Evolutionary conservation across 2,888 invertebrate genomes (phyloP), one percentile per base, ranked within the genome.

Genomic region (Camptogramma bilineatum): DNA sequence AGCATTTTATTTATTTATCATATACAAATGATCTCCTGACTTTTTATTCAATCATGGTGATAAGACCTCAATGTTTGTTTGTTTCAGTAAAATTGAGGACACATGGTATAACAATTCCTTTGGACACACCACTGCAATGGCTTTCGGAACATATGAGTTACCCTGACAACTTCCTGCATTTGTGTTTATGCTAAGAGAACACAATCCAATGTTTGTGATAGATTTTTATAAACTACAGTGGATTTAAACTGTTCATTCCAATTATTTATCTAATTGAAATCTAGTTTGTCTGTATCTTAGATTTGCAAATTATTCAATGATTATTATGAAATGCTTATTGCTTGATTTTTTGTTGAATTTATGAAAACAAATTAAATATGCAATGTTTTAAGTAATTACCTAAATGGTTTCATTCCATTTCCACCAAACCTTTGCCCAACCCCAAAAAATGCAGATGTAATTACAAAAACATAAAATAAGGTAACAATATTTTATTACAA

Each of bases 121-220:
- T 95, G 68, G 97, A 98, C 69, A 97, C 98, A 9, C 98, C 99
- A 10, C 87, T 99, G 9, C 97, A 98, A 80, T 99, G 99, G 99
- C 95, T 99, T 89, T 98, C 98, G 19, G 98, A 99, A 91, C 99
- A 99, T 88, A 93, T 99, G 80, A 98, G 99, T 86, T 99, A 99
- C 90, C 99, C 99, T 0, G 99, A 99, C 87, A 99, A 99, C 92
- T 99, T 99, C 90, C 93, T 99, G 70, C 99, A 99, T 94, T 94
- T 99, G 75, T 95, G 95, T 83, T 84, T 96, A 54, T 86, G 83
- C 64, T 90, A 76, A 81, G 63, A 50, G 4, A 28, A 51, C 17
- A 39, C 18, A 59, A 48, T 21, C n/a, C 4, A 13, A 34, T 21
- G 13, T 18, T 44, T 13, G 28, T 57, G 18, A 28, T 56, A 21